These are phyloP conservation scores for Bimastos eiseni DNA, from an alignment of 2,888 invertebrate species.

Conservation along the genomic window DNA sequence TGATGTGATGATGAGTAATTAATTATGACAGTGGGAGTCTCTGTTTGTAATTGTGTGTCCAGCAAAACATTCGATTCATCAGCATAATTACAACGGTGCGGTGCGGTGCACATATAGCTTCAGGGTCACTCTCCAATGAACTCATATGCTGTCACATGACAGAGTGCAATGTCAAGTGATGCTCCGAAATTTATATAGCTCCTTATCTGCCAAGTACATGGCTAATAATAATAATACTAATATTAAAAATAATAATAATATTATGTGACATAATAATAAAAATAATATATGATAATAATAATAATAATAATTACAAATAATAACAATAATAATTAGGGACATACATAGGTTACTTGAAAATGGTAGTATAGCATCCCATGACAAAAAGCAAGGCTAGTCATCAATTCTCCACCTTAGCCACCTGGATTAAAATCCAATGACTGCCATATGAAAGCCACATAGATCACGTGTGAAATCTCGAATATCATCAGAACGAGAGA, in stretches of 20 bases:
- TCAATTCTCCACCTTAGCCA: background rate
- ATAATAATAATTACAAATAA: background rate
- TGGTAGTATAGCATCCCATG: background rate
- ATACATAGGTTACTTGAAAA: background rate
- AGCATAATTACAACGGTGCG: background rate
- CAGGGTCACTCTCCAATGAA: background rate
- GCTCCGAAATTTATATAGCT: background rate
- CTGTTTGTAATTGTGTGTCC: background rate
- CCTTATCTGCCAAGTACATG: background rate
- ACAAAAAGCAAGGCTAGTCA: background rate
- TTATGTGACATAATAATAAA: background rate
- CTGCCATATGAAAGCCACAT: background rate
- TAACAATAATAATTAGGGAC: background rate
- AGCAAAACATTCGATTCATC: background rate
- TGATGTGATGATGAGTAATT: constrained; percentile 13
- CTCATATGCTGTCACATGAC: background rate
- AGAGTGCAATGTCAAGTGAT: background rate
- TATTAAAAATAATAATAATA: background rate
- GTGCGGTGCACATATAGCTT: background rate
- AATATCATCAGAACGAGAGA: background rate
- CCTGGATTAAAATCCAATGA: background rate
- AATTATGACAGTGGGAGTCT: background rate
- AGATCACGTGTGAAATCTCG: background rate
- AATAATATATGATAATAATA: no score
- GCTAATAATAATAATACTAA: background rate